phyloP scores from a whole-genome alignment of 1,140 invertebrate genomes.

The Hylaeus volcanicus region DNA sequence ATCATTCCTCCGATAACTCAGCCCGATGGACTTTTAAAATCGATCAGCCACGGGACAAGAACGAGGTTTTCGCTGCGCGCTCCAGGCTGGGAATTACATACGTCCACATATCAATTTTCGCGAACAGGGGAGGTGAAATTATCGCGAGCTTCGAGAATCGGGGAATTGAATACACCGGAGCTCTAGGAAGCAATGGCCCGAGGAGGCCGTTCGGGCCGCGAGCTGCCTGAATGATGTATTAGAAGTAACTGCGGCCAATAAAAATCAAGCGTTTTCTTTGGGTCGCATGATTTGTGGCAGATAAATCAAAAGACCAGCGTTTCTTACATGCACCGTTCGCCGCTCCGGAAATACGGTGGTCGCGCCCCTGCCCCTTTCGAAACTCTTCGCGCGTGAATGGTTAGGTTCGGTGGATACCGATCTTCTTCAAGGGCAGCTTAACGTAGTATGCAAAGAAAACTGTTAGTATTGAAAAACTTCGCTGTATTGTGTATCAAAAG shows the following conservation, averaged over 20 bases:
- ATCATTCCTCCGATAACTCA: slow-evolving; percentile 55
- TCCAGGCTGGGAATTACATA: slow-evolving; percentile 24
- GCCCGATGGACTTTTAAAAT: slow-evolving; percentile 47
- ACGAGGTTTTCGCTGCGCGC: slow-evolving; percentile 12
- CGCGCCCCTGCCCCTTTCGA: slow-evolving; percentile 11
- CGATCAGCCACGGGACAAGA: not conserved
- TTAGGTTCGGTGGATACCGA: too few relatives aligned
- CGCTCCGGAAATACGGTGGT: slow-evolving; percentile 22
- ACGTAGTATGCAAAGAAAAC: too few relatives aligned
- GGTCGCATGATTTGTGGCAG: slow-evolving; percentile 63
- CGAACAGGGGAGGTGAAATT: slow-evolving; percentile 43
- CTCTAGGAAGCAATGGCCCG: slow-evolving; percentile 48
- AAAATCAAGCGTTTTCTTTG: slow-evolving; percentile 67
- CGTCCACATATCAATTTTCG: slow-evolving; percentile 49
- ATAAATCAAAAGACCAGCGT: slow-evolving; percentile 63
- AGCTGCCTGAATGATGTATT: slow-evolving; percentile 63
- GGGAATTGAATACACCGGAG: slow-evolving; percentile 49
- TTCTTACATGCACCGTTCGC: slow-evolving; percentile 57
- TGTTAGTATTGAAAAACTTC: too few relatives aligned
- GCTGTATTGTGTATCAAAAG: too few relatives aligned
- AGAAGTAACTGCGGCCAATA: slow-evolving; percentile 67
- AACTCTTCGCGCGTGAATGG: slow-evolving; percentile 26
- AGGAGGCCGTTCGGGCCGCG: slow-evolving; percentile 35
- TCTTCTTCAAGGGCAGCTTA: too few relatives aligned
- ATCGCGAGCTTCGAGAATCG: slow-evolving; percentile 48